phyloP scores from a whole-genome alignment of 2,113 vertebrate species.

The Istiophorus platypterus region DNA sequence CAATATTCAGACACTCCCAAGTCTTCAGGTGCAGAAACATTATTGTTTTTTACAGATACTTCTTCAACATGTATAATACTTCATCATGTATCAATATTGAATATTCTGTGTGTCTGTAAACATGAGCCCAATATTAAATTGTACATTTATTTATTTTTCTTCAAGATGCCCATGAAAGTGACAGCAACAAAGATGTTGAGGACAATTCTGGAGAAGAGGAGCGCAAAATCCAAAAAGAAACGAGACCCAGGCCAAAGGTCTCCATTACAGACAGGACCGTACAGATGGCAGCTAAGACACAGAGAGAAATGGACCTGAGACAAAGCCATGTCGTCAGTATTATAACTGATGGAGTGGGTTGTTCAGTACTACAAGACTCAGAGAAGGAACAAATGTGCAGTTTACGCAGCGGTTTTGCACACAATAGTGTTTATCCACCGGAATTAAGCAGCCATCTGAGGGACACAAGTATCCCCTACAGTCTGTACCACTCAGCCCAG shows the following conservation, averaged over 20 bases:
- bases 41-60: background rate
- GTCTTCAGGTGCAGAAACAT: constrained; percentile 55
- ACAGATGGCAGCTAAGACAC: constrained; percentile 65
- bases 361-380: constrained; percentile 74
- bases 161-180: constrained; percentile 83
- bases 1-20: constrained; percentile 37
- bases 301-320: constrained; percentile 80
- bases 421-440: constrained; percentile 82
- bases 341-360: constrained; percentile 76
- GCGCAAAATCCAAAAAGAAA: constrained; percentile 79
- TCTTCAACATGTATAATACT: background rate
- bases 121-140: background rate
- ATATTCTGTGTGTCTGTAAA: background rate
- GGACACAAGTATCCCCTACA: constrained; percentile 78
- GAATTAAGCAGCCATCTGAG: constrained; percentile 83
- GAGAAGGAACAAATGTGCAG: constrained; percentile 82
- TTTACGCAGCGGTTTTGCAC: constrained; percentile 75
- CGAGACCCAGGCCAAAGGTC: constrained; percentile 69
- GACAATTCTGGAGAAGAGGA: constrained; percentile 77
- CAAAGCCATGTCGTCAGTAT: constrained; percentile 78
- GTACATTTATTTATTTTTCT: background rate
- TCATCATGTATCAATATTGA: background rate
- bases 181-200: constrained; percentile 86
- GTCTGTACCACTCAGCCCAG: constrained; percentile 85
- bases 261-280: constrained; percentile 62